Percentiles rank a stretch among this genome's conserved stretches.
Evolutionary conservation across 1,140 invertebrate species (phyloP).

Genomic region (Metaphire vulgaris): DNA sequence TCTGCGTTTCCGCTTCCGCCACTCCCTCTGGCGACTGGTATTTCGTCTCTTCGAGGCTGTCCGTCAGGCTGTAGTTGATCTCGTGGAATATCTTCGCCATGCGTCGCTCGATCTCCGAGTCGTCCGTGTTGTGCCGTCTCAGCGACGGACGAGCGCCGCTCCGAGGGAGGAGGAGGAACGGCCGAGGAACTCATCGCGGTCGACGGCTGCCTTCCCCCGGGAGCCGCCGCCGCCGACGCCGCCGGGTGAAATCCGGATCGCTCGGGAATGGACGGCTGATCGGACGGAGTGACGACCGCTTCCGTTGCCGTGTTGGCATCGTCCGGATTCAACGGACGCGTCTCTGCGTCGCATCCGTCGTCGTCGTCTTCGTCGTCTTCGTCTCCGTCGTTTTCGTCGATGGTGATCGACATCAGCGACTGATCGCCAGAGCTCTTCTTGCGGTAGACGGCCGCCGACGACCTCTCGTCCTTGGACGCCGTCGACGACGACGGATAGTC

Average conservation of each 20-base stretch:
- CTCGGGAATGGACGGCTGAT: too few relatives aligned
- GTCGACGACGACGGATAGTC: not conserved
- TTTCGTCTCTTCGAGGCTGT: constrained; percentile 20
- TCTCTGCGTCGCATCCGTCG: not conserved
- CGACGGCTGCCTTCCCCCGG: not conserved
- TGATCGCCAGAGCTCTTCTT: constrained; percentile 26
- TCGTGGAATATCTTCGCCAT: constrained; percentile 25
- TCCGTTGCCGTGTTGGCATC: not conserved
- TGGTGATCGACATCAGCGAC: constrained; percentile 22
- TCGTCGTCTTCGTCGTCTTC: constrained; percentile 25
- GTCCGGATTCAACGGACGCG: not conserved
- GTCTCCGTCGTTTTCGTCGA: constrained; percentile 27
- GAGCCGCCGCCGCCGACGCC: not conserved
- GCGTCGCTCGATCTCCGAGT: constrained; percentile 25
- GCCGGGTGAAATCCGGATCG: too few relatives aligned
- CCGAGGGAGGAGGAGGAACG: too few relatives aligned
- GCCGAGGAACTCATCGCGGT: not conserved
- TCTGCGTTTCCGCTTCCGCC: not conserved
- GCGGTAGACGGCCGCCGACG: not conserved
- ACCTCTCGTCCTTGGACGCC: not conserved
- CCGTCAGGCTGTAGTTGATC: constrained; percentile 25
- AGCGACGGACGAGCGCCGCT: constrained; percentile 11
- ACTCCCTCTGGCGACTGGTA: not conserved
- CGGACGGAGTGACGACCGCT: not conserved
- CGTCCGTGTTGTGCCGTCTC: constrained; percentile 26